Conservation (phyloP, 2,888 invertebrate genomes). For the Eulithis testata region DNA sequence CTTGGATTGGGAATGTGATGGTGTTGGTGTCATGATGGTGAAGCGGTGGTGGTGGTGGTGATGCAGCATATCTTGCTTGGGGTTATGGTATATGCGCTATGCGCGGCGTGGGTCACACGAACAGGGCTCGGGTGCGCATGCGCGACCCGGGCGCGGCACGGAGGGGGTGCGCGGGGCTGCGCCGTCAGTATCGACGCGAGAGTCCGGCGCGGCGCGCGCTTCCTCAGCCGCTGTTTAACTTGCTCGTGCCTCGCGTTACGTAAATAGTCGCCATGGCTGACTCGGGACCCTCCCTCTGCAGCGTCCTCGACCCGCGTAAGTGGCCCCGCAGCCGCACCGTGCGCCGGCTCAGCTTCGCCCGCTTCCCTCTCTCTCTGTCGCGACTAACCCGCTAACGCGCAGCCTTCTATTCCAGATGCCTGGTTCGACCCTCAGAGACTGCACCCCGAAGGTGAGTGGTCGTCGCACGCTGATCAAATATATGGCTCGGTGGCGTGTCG, state of each 20-base stretch:
- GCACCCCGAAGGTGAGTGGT: slow-evolving; percentile 94
- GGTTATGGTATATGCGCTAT: slow-evolving; percentile 5
- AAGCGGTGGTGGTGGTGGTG: slow-evolving; percentile 14
- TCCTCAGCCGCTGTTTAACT: slow-evolving; percentile 65
- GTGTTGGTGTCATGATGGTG: slow-evolving; percentile 10
- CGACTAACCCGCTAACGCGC: slow-evolving; percentile 84
- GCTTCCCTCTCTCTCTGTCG: slow-evolving; percentile 71
- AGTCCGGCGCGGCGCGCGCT: slow-evolving; percentile 83
- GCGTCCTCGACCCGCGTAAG: slow-evolving; percentile 80
- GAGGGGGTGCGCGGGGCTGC: slow-evolving; percentile 59
- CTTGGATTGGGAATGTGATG: not conserved
- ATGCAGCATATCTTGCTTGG: not conserved
- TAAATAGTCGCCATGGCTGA: slow-evolving; percentile 79
- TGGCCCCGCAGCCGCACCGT: slow-evolving; percentile 52
- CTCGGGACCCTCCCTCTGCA: slow-evolving; percentile 79
- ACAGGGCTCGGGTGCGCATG: slow-evolving; percentile 33
- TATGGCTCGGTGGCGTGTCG: slow-evolving; percentile 63
- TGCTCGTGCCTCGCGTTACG: slow-evolving; percentile 70
- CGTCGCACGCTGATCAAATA: slow-evolving; percentile 56
- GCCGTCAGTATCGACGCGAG: slow-evolving; percentile 83
- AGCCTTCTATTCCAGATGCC: slow-evolving; percentile 92
- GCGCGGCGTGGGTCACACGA: slow-evolving; percentile 31
- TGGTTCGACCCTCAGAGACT: slow-evolving; percentile 97
- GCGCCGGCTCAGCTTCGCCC: slow-evolving; percentile 63
- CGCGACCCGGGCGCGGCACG: slow-evolving; percentile 40